phyloP scores from a whole-genome alignment of 2,797 vertebrate genomes.

The Chelmon rostratus region DNA sequence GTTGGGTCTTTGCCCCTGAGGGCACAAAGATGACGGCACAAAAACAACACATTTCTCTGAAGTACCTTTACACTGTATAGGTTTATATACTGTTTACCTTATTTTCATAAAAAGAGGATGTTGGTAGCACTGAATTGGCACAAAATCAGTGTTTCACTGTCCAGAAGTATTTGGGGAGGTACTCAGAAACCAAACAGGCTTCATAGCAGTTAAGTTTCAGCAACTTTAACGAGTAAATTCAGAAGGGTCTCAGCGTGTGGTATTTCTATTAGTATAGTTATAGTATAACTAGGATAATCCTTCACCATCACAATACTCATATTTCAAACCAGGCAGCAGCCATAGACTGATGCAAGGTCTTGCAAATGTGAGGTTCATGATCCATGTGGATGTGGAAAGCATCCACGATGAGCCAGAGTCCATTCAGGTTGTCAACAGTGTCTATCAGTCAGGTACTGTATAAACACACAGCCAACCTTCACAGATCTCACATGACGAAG shows the following conservation, averaged over 20 bases:
- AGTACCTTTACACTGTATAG: neutral
- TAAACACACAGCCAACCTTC: slow-evolving; percentile 50
- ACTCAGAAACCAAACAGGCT: neutral
- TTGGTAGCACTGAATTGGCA: neutral
- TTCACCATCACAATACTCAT: slow-evolving; percentile 8
- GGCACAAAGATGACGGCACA: neutral
- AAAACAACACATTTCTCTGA: neutral
- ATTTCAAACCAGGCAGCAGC: slow-evolving; percentile 14
- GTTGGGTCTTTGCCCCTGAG: neutral
- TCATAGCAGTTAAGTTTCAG: neutral
- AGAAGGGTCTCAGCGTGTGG: neutral
- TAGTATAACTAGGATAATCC: too few relatives aligned
- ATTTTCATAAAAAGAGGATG: neutral
- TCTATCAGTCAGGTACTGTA: slow-evolving; percentile 51
- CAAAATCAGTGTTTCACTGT: neutral
- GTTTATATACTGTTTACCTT: neutral
- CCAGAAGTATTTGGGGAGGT: neutral
- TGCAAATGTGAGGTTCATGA: slow-evolving; percentile 26
- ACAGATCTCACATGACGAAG: slow-evolving; percentile 36
- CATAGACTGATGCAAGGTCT: slow-evolving; percentile 25
- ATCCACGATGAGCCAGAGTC: slow-evolving; percentile 53
- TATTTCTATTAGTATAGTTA: slow-evolving; percentile 6
- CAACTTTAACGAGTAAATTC: neutral
- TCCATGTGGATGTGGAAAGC: slow-evolving; percentile 44
- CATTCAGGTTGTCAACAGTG: slow-evolving; percentile 53